Conservation (phyloP, 2,113 vertebrate genomes). For the Glaucomys volans region DNA sequence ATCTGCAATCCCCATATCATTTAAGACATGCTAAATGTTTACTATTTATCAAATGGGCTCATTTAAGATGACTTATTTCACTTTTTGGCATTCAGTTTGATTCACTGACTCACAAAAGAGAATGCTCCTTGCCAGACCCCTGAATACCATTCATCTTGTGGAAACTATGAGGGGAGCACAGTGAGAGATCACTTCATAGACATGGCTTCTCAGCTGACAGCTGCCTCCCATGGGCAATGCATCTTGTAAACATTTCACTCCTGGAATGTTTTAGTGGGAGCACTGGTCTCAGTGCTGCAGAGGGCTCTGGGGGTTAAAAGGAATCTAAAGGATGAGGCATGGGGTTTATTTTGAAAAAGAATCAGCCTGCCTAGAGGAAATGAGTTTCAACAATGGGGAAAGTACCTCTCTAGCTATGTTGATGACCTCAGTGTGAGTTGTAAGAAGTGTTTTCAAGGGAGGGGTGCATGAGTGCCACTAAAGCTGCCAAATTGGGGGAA, state of each 20-base stretch:
- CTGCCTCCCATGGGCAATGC: background rate
- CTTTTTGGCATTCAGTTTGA: background rate
- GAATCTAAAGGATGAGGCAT: background rate
- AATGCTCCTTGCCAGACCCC: background rate
- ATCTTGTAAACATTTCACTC: too few relatives aligned
- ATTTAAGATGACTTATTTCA: background rate
- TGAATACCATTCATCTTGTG: background rate
- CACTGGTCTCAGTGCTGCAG: background rate
- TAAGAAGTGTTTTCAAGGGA: conserved; percentile 24
- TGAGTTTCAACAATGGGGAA: too few relatives aligned
- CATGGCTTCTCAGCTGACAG: background rate
- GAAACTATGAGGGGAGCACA: background rate
- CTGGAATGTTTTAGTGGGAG: too few relatives aligned
- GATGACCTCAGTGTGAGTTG: background rate
- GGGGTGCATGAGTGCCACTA: background rate
- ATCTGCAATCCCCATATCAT: too few relatives aligned
- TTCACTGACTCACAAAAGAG: background rate
- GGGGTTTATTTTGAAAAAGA: background rate
- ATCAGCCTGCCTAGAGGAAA: background rate
- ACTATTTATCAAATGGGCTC: background rate
- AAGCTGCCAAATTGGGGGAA: background rate
- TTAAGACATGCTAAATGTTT: background rate
- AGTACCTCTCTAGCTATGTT: background rate
- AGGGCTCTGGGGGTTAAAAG: background rate
- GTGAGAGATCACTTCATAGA: conserved; percentile 4